These are phyloP conservation scores for Drosophila cardini DNA, from an alignment of 1,140 invertebrate species.

Conservation along the genomic window DNA sequence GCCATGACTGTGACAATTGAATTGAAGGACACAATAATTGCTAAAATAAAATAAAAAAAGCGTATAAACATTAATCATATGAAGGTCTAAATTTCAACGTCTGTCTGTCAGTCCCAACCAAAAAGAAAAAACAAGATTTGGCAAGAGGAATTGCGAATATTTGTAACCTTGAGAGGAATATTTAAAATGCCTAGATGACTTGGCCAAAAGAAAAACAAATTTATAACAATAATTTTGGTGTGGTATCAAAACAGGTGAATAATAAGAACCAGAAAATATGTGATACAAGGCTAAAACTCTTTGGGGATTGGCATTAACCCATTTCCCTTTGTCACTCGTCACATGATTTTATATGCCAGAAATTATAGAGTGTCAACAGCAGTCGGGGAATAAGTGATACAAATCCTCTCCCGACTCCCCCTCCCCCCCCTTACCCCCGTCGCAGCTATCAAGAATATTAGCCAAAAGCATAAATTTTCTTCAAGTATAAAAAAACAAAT, in stretches of 20 bases:
- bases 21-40: constrained; percentile 76
- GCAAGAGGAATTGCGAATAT: constrained; percentile 37
- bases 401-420: neutral
- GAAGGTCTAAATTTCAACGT: constrained; percentile 33
- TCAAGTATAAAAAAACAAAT: constrained; percentile 38
- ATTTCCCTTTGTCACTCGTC: constrained; percentile 52
- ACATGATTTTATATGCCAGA: constrained; percentile 47
- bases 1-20: constrained; percentile 75
- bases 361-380: constrained; percentile 34
- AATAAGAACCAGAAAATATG: neutral
- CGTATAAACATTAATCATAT: constrained; percentile 63
- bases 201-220: constrained; percentile 16
- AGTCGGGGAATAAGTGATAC: constrained; percentile 23
- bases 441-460: constrained; percentile 19
- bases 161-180: constrained; percentile 49
- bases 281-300: constrained; percentile 29
- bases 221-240: constrained; percentile 19
- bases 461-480: constrained; percentile 57
- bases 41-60: constrained; percentile 60
- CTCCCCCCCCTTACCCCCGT: neutral
- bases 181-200: constrained; percentile 25
- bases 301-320: constrained; percentile 56
- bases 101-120: constrained; percentile 34
- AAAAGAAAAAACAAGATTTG: constrained; percentile 33
- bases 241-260: constrained; percentile 4